Conservation (phyloP, 2,888 invertebrate species). For the Eulithis testata region DNA sequence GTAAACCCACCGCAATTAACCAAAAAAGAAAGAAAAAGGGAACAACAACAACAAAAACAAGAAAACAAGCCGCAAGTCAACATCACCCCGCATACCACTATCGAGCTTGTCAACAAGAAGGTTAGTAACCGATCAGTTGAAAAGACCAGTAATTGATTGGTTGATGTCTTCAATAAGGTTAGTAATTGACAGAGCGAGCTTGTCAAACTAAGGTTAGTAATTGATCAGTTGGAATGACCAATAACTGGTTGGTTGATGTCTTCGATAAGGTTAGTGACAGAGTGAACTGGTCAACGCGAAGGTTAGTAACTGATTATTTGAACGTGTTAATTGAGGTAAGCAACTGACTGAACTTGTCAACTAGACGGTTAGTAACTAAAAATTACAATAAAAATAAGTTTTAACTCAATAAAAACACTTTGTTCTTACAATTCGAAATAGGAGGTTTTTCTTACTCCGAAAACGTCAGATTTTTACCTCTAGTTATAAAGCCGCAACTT, state of each 20-base stretch:
- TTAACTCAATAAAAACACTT: no score
- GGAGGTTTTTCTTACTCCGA: no score
- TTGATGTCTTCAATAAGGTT: constrained; percentile 49
- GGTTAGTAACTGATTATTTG: not conserved
- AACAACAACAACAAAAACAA: constrained; percentile 40
- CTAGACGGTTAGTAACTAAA: no score
- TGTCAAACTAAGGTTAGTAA: constrained; percentile 13
- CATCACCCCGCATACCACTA: constrained; percentile 69
- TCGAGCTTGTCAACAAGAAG: constrained; percentile 64
- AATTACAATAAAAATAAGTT: no score
- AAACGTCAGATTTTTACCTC: no score
- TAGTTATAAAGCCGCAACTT: no score
- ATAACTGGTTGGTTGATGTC: not conserved
- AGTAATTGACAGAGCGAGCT: constrained; percentile 1
- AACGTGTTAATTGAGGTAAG: not conserved
- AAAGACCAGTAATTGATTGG: no score
- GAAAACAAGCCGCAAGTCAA: constrained; percentile 51
- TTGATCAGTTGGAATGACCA: not conserved
- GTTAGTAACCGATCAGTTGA: not conserved
- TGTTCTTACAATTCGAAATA: no score
- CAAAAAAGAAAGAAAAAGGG: constrained; percentile 52
- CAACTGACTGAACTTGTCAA: not conserved
- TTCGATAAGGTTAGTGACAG: no score
- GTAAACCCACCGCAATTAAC: constrained; percentile 39
- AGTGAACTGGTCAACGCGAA: not conserved